phyloP scores from a whole-genome alignment of 1,140 invertebrate genomes.

The Drosophila neocordata region DNA sequence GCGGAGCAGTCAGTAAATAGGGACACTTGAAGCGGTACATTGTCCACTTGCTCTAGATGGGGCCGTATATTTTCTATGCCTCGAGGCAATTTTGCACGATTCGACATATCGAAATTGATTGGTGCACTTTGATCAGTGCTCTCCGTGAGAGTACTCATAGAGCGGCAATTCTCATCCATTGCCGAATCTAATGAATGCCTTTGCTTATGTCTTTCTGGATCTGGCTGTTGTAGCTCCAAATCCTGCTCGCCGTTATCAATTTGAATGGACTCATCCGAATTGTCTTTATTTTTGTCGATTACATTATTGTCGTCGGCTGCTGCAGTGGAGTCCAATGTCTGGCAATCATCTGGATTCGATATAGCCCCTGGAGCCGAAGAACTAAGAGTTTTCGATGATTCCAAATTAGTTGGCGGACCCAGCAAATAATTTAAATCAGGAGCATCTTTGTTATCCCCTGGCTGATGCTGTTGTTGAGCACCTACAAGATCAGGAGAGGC shows the following conservation, averaged over 20 bases:
- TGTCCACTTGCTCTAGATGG: slow-evolving; percentile 97
- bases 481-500: slow-evolving; percentile 62
- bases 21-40: slow-evolving; percentile 97
- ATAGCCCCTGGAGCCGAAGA: slow-evolving; percentile 93
- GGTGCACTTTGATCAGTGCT: slow-evolving; percentile 94
- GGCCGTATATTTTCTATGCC: slow-evolving; percentile 98
- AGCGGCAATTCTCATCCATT: slow-evolving; percentile 88
- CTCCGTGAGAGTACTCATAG: slow-evolving; percentile 92
- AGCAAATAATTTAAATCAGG: slow-evolving; percentile 68
- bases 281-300: slow-evolving; percentile 26
- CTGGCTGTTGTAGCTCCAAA: slow-evolving; percentile 27
- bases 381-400: slow-evolving; percentile 88
- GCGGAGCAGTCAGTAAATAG: slow-evolving; percentile 98
- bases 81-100: slow-evolving; percentile 95
- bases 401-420: slow-evolving; percentile 84
- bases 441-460: slow-evolving; percentile 18
- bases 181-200: slow-evolving; percentile 83
- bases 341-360: slow-evolving; percentile 87
- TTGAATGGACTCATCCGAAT: slow-evolving; percentile 18
- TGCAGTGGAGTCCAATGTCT: slow-evolving; percentile 17
- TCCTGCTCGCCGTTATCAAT: slow-evolving; percentile 7
- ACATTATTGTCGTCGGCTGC: slow-evolving; percentile 9
- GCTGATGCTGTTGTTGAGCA: slow-evolving; percentile 29
- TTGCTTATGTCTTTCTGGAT: slow-evolving; percentile 45
- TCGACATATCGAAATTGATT: slow-evolving; percentile 95